Evolutionary conservation across 1,140 invertebrate species (phyloP).

Genomic region (Calliphora vicina): DNA sequence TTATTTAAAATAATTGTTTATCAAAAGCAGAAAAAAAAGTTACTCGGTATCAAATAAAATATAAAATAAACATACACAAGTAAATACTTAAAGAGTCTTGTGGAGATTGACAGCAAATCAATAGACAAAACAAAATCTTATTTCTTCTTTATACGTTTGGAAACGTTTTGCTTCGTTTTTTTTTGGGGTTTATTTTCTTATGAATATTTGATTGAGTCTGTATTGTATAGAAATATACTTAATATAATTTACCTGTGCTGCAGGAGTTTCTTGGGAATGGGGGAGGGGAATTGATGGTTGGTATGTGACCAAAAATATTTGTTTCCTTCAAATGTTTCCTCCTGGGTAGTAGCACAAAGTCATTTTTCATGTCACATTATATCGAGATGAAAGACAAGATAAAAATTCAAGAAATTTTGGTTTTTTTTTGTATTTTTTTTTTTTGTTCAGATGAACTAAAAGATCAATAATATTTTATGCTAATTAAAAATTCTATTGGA

Average conservation of each 20-base stretch:
- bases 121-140: not conserved
- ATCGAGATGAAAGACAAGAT: not conserved
- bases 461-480: too few relatives aligned
- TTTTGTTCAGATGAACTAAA: too few relatives aligned
- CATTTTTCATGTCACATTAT: not conserved
- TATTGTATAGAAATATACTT: not conserved
- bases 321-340: not conserved
- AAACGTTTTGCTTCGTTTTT: not conserved
- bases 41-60: not conserved
- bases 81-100: not conserved
- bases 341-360: not conserved
- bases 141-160: not conserved
- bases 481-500: too few relatives aligned
- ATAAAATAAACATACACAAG: not conserved
- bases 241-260: not conserved
- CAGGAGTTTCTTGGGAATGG: too few relatives aligned
- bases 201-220: not conserved
- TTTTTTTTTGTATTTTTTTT: too few relatives aligned
- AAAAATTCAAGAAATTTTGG: too few relatives aligned
- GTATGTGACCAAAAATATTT: too few relatives aligned
- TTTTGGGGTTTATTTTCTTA: not conserved
- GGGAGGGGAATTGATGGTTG: not conserved
- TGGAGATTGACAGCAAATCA: not conserved
- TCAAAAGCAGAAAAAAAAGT: not conserved
- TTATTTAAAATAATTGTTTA: not conserved